Evolutionary conservation across 2,113 vertebrate species (phyloP), one percentile per base, ranked within the genome.

Genomic region (Sterrhoptilus dennistouni): DNA sequence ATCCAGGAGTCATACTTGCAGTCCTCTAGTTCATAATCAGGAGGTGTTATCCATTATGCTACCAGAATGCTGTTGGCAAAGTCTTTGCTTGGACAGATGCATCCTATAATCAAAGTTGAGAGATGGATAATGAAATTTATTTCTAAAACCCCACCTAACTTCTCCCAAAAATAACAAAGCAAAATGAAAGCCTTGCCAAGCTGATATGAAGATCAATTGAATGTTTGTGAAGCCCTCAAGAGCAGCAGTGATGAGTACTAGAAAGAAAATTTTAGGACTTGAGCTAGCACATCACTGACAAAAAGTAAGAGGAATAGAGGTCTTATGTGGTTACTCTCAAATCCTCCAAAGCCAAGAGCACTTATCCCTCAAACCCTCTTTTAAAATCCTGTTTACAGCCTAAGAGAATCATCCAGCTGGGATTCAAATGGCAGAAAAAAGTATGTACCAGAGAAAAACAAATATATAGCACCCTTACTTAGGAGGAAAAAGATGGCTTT

Each of bases 141-240:
- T 82, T 93, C 71, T 86, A 86, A 94, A 94, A 47, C 45, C 28
- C 44, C 76, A 61, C 85, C 79, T 88, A 94, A 90, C 35, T 70
- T 90, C 66, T 65, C 53, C 64, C 50, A 38, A 52, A 85, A 90
- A 86, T 74, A 83, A 77, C 80, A 81, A n/a, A 72, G 16, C 42
- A 81, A 81, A 93, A 81, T 75, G 3, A 92, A 97, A 87, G 42
- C 35, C 29, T 93, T 7, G 0, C 54, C 42, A 90, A 71, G 59
- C 20, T 61, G 45, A 29, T 80, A 83, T 47, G 60, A 83, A 86
- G 94, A 88, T 69, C 36, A 83, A 29, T n/a, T 85, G 45, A 88
- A 44, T 88, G 68, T 74, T 94, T 95, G 72, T 59, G 60, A 81
- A 90, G 76, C 50, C 64, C 42, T 83, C 52, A 42, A 90, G 83